A percentile compares a stretch with the other conserved stretches of the same genome.
These are phyloP conservation scores for Acipenser transmontanus DNA, from an alignment of 2,797 vertebrate genomes.

Conservation along the genomic window DNA sequence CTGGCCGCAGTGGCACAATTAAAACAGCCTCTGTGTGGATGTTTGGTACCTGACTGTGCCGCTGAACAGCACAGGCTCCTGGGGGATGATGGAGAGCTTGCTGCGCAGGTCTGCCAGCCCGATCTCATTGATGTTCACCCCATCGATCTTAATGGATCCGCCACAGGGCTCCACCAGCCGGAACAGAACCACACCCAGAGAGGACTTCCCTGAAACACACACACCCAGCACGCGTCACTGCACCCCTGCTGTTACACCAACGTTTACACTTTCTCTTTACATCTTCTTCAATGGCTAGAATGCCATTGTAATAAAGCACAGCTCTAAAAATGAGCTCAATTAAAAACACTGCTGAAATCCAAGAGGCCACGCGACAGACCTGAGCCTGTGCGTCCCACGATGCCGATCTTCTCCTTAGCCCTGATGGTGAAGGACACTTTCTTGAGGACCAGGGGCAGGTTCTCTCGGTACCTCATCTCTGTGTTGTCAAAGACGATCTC, in stretches of 20 bases:
- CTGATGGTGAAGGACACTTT: constrained; percentile 81
- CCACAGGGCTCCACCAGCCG: constrained; percentile 78
- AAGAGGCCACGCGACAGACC: constrained; percentile 40
- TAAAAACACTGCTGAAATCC: background rate
- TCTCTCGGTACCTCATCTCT: constrained; percentile 84
- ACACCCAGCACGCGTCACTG: background rate
- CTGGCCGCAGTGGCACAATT: background rate
- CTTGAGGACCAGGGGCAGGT: constrained; percentile 82
- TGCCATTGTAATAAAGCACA: too few species aligned
- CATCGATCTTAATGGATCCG: constrained; percentile 83
- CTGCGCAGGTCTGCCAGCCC: constrained; percentile 85
- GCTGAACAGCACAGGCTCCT: constrained; percentile 85
- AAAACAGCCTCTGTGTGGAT: background rate
- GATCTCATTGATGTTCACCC: constrained; percentile 79
- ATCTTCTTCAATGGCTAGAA: background rate
- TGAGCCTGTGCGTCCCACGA: constrained; percentile 84
- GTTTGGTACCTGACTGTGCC: constrained; percentile 76
- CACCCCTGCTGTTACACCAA: background rate
- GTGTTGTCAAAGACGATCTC: constrained; percentile 76
- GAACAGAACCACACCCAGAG: constrained; percentile 80
- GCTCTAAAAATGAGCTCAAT: too few species aligned
- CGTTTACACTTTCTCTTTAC: background rate
- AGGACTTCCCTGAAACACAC: constrained; percentile 72
- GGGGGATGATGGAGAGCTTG: constrained; percentile 89
- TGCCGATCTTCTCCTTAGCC: constrained; percentile 86